Conservation (phyloP, 2,797 vertebrate species). For the Epinephelus malabaricus region DNA sequence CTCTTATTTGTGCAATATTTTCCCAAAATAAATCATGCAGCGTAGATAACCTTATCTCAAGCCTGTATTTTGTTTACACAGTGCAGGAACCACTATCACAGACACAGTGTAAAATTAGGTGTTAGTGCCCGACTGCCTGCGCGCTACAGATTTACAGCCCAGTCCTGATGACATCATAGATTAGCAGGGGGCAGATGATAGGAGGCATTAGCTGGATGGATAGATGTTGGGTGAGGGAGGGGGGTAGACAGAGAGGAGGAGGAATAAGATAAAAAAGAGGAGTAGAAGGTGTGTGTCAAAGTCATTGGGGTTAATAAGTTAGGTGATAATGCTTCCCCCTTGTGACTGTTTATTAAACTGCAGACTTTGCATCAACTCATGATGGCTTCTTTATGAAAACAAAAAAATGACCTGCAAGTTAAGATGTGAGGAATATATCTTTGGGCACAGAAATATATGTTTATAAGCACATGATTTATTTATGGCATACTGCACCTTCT, state of each 20-base stretch:
- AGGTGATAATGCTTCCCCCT: slow-evolving; percentile 70
- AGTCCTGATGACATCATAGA: slow-evolving; percentile 66
- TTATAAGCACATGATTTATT: no score
- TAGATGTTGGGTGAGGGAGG: slow-evolving; percentile 34
- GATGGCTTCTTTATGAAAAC: background rate
- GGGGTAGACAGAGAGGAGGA: background rate
- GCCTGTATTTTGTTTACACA: slow-evolving; percentile 20
- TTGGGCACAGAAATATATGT: no score
- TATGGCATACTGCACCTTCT: no score
- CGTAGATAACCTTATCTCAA: slow-evolving; percentile 46
- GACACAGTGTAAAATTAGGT: slow-evolving; percentile 4
- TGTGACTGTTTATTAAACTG: slow-evolving; percentile 71
- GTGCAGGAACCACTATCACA: slow-evolving; percentile 25
- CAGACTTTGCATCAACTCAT: slow-evolving; percentile 30
- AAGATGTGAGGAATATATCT: no score
- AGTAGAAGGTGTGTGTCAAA: slow-evolving; percentile 24
- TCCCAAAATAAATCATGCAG: slow-evolving; percentile 19
- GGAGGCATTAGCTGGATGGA: slow-evolving; percentile 55
- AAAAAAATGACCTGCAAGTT: background rate
- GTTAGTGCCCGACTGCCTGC: slow-evolving; percentile 9
- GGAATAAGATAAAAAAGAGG: background rate
- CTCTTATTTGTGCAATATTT: slow-evolving; percentile 32
- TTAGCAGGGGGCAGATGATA: slow-evolving; percentile 48
- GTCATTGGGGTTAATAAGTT: slow-evolving; percentile 44
- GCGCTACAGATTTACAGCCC: slow-evolving; percentile 60